Conservation (phyloP, 2,888 invertebrate species). For the Drepanosiphum platanoidis region DNA sequence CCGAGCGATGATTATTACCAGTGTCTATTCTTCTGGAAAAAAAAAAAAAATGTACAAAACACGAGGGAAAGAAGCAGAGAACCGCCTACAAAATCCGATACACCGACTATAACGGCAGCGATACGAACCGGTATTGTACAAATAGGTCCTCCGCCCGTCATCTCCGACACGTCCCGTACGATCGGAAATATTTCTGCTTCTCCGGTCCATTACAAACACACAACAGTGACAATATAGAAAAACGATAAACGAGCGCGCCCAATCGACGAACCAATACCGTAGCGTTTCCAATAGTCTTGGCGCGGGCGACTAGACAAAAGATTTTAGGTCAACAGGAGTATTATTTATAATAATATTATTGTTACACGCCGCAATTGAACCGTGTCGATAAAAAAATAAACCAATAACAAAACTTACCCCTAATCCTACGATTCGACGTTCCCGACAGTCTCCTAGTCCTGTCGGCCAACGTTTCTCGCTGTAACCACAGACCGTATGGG, state of each 20-base stretch:
- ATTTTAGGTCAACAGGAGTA: conserved; percentile 49
- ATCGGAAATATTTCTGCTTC: conserved; percentile 33
- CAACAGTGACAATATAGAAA: not conserved
- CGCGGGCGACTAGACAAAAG: not conserved
- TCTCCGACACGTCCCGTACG: not conserved
- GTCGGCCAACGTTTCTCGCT: no score
- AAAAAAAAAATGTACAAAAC: not conserved
- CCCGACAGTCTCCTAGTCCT: no score
- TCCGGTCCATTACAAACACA: conserved; percentile 14
- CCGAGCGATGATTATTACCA: no score
- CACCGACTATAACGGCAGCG: not conserved
- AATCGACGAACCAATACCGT: conserved; percentile 8
- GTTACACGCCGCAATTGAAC: no score
- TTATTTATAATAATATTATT: no score
- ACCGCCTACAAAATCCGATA: not conserved
- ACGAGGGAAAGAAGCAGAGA: not conserved
- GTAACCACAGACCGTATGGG: no score
- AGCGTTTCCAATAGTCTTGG: conserved; percentile 33
- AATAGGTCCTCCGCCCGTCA: not conserved
- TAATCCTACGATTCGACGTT: no score
- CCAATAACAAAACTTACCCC: no score
- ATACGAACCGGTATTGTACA: not conserved
- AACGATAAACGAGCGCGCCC: conserved; percentile 42
- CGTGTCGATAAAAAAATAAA: no score
- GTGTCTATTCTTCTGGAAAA: no score